These are phyloP conservation scores for Alfaro cultratus DNA, from an alignment of 2,797 vertebrate species.

Conservation along the genomic window DNA sequence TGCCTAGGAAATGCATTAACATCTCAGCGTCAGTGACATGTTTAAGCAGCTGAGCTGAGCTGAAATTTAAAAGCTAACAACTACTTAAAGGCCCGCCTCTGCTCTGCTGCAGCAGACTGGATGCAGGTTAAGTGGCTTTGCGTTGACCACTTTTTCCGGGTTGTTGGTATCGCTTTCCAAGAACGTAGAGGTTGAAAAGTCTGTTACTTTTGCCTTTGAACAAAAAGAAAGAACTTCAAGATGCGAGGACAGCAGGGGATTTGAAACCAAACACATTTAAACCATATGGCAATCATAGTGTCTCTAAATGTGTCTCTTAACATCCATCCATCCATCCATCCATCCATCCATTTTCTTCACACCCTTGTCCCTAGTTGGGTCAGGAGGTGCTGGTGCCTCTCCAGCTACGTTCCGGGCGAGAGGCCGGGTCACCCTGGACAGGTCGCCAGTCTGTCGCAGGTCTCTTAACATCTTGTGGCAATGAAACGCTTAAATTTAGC, in stretches of 20 bases:
- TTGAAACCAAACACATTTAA: conserved; percentile 18
- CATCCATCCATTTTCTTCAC: no score
- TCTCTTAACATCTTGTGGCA: neutral
- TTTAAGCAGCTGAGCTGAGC: conserved; percentile 27
- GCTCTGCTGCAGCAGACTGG: conserved; percentile 14
- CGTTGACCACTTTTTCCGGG: conserved; percentile 36
- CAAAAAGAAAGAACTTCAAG: conserved; percentile 46
- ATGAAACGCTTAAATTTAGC: neutral
- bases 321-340: no score
- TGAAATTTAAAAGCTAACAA: conserved; percentile 43
- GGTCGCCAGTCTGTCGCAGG: no score
- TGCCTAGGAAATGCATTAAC: neutral
- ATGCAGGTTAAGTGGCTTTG: conserved; percentile 54
- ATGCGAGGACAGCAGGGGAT: conserved; percentile 17
- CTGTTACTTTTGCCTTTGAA: conserved; percentile 53
- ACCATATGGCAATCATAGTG: conserved; percentile 16
- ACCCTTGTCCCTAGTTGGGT: no score
- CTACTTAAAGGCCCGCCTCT: conserved; percentile 59
- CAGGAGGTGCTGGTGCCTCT: no score
- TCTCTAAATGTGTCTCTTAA: conserved; percentile 1
- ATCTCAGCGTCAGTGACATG: neutral
- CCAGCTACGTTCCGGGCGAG: no score
- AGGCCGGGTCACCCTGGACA: no score
- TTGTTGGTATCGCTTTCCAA: conserved; percentile 47
- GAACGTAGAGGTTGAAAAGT: conserved; percentile 41